Evolutionary conservation across 2,113 vertebrate species (phyloP).

Genomic region (Corythoichthys haematopterus): DNA sequence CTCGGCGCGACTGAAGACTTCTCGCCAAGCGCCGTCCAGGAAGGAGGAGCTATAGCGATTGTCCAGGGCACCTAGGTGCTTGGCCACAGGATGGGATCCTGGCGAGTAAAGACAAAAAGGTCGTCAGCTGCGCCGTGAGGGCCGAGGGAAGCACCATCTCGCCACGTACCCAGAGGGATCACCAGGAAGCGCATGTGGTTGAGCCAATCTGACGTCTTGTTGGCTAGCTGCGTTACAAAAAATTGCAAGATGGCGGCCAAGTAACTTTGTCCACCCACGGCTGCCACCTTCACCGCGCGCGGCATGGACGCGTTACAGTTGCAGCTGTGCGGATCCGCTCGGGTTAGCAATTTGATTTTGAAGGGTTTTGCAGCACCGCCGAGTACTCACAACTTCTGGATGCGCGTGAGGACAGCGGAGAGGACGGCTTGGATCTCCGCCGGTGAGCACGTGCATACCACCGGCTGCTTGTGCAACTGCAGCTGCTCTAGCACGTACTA

Average conservation of each 20-base stretch:
- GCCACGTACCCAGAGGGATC: conserved; percentile 78
- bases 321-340: conserved; percentile 71
- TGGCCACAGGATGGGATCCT: conserved; percentile 87
- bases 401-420: conserved; percentile 81
- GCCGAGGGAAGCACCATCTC: too few species aligned
- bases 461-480: conserved; percentile 80
- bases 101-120: neutral
- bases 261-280: conserved; percentile 82
- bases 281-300: conserved; percentile 81
- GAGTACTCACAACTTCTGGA: conserved; percentile 88
- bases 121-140: neutral
- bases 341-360: neutral
- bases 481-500: conserved; percentile 84
- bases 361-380: neutral
- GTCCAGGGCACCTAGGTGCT: conserved; percentile 82
- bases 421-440: conserved; percentile 86
- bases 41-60: conserved; percentile 81
- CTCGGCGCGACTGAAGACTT: conserved; percentile 81
- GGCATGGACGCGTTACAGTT: conserved; percentile 89
- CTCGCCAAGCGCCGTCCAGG: conserved; percentile 81
- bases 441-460: conserved; percentile 82
- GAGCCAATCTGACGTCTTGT: conserved; percentile 88
- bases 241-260: conserved; percentile 84
- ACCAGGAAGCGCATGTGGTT: conserved; percentile 85
- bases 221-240: conserved; percentile 85